A percentile compares a stretch with the other conserved stretches of the same genome.
Conservation (phyloP, 2,797 vertebrate species). For the Numenius phaeopus region DNA sequence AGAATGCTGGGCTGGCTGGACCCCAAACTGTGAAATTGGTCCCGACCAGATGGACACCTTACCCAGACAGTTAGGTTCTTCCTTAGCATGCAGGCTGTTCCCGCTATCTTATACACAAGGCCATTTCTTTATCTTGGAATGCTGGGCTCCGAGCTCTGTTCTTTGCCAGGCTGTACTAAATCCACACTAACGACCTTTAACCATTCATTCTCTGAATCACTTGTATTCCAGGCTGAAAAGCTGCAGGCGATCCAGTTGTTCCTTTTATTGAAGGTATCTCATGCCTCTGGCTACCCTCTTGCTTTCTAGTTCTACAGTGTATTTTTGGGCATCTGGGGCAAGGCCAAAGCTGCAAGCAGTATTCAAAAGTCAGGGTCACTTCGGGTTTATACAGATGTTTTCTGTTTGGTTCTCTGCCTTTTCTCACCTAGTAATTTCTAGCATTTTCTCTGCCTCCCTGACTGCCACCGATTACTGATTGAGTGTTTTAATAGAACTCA, state of each 20-base stretch:
- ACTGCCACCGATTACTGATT: background rate
- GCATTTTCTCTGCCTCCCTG: background rate
- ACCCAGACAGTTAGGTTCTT: no score
- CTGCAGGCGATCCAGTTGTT: background rate
- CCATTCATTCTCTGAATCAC: no score
- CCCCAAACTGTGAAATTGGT: no score
- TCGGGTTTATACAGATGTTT: background rate
- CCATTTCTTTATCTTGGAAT: no score
- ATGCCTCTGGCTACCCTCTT: background rate
- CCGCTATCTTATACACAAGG: no score
- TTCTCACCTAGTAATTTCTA: background rate
- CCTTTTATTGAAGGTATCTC: background rate
- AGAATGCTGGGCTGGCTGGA: no score
- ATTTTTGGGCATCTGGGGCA: background rate
- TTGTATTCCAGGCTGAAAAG: background rate
- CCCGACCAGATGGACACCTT: no score
- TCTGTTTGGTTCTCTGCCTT: background rate
- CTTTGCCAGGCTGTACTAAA: no score
- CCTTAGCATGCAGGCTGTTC: no score
- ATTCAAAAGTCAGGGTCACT: background rate
- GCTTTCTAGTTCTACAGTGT: background rate
- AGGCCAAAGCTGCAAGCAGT: background rate
- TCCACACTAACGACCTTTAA: no score
- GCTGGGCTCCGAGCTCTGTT: no score
- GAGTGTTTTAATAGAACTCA: background rate